Percentiles rank a stretch among this genome's conserved stretches.
These are phyloP conservation scores for Menura novaehollandiae DNA, from an alignment of 2,113 vertebrate genomes.

Conservation along the genomic window DNA sequence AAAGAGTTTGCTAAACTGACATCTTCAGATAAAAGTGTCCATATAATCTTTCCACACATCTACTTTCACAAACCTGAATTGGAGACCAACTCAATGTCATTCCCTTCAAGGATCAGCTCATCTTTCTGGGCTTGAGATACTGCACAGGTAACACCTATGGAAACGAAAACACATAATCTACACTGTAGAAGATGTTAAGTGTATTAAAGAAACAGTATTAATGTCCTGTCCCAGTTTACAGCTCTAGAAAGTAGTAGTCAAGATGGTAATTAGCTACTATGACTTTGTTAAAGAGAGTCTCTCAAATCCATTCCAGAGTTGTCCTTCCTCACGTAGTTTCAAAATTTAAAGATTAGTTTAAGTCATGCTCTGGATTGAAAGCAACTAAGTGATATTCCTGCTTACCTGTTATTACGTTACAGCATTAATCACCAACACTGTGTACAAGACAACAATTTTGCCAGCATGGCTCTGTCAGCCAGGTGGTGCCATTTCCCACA, in stretches of 20 bases:
- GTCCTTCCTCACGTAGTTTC: background rate
- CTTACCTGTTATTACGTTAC: too few species aligned
- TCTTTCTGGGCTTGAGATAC: slow-evolving; percentile 94
- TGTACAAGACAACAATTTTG: background rate
- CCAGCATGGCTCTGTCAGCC: background rate
- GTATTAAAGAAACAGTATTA: background rate
- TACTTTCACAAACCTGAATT: slow-evolving; percentile 86
- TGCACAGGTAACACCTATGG: slow-evolving; percentile 85
- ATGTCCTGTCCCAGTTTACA: background rate
- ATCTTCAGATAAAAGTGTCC: background rate
- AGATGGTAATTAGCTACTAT: background rate
- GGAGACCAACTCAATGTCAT: slow-evolving; percentile 96
- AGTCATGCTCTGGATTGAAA: background rate
- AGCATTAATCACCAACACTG: background rate
- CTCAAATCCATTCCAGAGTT: background rate
- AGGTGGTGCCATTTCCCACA: slow-evolving; percentile 3
- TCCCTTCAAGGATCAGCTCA: slow-evolving; percentile 95
- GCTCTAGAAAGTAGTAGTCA: background rate
- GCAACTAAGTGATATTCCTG: background rate
- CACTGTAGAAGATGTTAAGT: fast-evolving
- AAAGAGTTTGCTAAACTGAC: background rate
- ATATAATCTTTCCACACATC: background rate
- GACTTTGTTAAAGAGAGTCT: background rate
- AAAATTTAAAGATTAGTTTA: background rate
- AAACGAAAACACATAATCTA: background rate